Percentiles rank a stretch among this genome's conserved stretches.
These are phyloP conservation scores for Petrocephalus schoutedeni DNA, from an alignment of 2,797 vertebrate species.

Conservation along the genomic window DNA sequence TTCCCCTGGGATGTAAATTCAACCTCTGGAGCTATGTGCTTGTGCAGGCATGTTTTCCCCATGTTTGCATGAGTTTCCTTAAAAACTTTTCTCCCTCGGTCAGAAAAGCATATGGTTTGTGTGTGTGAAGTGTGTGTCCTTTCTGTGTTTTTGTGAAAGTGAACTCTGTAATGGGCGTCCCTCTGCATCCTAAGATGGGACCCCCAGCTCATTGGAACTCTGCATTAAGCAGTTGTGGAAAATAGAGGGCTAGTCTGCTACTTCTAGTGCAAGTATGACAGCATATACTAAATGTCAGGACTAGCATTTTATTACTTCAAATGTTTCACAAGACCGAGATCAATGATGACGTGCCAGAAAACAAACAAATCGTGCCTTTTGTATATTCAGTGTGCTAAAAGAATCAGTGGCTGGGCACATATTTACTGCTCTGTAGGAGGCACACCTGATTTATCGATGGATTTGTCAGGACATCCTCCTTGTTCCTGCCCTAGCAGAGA, in stretches of 20 bases:
- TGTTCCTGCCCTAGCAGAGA: neutral
- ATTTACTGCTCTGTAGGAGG: neutral
- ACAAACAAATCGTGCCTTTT: neutral
- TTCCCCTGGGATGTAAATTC: neutral
- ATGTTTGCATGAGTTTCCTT: neutral
- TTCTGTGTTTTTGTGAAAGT: neutral
- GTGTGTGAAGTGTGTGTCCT: neutral
- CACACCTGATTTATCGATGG: neutral
- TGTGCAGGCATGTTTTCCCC: neutral
- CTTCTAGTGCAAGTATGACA: neutral
- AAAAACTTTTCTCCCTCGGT: neutral
- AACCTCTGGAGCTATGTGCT: neutral
- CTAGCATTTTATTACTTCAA: constrained; percentile 12
- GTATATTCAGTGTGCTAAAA: neutral
- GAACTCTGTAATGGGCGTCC: neutral
- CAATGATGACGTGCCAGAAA: neutral
- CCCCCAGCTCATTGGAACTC: neutral
- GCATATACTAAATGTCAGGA: neutral
- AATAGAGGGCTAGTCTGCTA: neutral
- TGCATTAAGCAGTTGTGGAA: neutral
- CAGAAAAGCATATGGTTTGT: neutral
- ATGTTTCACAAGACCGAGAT: neutral
- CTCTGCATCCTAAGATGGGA: neutral
- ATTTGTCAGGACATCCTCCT: neutral
- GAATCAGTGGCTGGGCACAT: neutral